phyloP scores from a whole-genome alignment of 2,888 invertebrate genomes.

The Deroplatys truncata region DNA sequence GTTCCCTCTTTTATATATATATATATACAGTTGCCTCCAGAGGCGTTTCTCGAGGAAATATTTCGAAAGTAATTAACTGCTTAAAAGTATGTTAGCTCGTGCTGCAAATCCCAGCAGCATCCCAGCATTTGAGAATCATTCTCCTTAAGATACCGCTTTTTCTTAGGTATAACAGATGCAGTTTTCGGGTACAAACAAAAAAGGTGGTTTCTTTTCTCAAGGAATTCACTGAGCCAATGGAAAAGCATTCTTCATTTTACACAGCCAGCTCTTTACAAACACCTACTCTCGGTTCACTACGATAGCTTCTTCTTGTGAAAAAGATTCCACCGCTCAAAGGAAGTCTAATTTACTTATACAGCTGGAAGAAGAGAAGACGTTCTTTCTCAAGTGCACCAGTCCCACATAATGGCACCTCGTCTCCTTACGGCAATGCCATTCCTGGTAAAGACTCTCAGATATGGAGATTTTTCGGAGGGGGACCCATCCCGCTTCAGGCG shows the following conservation, averaged over 20 bases:
- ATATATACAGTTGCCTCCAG: too few relatives aligned
- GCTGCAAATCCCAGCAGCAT: too few relatives aligned
- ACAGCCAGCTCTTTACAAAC: neutral
- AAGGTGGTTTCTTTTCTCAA: too few relatives aligned
- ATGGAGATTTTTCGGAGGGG: neutral
- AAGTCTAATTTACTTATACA: neutral
- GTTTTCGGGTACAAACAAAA: too few relatives aligned
- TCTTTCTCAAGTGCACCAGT: neutral
- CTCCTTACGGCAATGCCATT: neutral
- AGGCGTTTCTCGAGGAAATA: too few relatives aligned
- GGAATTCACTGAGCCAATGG: too few relatives aligned
- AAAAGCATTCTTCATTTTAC: neutral
- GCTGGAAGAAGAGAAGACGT: neutral
- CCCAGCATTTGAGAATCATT: too few relatives aligned
- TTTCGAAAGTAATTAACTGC: too few relatives aligned
- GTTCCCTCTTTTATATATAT: too few relatives aligned
- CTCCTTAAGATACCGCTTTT: too few relatives aligned
- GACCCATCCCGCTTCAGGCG: neutral
- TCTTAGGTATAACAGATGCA: too few relatives aligned
- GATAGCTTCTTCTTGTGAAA: neutral
- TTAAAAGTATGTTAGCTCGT: too few relatives aligned
- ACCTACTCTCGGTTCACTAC: neutral
- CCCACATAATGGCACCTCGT: neutral
- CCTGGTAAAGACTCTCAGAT: neutral
- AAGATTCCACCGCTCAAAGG: neutral